Evolutionary conservation across 1,140 invertebrate genomes (phyloP).

Genomic region (Agraylea sexmaculata): DNA sequence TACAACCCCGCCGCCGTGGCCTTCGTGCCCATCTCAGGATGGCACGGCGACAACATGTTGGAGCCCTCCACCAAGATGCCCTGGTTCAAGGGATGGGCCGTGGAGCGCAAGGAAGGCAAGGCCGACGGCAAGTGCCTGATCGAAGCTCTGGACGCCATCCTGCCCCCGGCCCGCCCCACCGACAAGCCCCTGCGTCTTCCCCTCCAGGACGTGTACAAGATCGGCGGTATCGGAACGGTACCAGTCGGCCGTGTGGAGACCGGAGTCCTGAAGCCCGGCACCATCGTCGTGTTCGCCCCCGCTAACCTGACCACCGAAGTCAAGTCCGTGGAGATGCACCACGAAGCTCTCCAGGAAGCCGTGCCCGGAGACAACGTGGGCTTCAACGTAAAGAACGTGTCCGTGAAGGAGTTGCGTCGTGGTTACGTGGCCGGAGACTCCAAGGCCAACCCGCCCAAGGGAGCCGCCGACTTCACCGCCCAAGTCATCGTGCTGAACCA

Average conservation of each 20-base stretch:
- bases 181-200: conserved; percentile 85
- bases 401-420: conserved; percentile 85
- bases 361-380: conserved; percentile 89
- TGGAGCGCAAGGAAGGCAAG: conserved; percentile 77
- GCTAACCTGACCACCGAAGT: conserved; percentile 87
- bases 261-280: conserved; percentile 88
- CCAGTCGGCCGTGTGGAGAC: conserved; percentile 95
- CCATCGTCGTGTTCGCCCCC: conserved; percentile 83
- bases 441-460: conserved; percentile 77
- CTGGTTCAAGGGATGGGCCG: conserved; percentile 86
- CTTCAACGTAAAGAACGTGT: conserved; percentile 94
- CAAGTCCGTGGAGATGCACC: conserved; percentile 94
- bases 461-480: conserved; percentile 69
- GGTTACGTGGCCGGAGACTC: conserved; percentile 84
- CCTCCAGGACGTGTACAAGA: conserved; percentile 96
- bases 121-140: conserved; percentile 75
- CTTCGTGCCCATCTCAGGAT: conserved; percentile 91
- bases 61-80: conserved; percentile 71
- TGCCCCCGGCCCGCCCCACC: conserved; percentile 73
- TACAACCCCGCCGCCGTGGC: conserved; percentile 84
- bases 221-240: conserved; percentile 96
- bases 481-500: conserved; percentile 90
- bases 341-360: conserved; percentile 78
- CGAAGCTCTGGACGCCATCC: conserved; percentile 79
- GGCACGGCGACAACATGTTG: conserved; percentile 90